phyloP scores from a whole-genome alignment of 2,113 vertebrate species.

The Spizaetus ornatus region DNA sequence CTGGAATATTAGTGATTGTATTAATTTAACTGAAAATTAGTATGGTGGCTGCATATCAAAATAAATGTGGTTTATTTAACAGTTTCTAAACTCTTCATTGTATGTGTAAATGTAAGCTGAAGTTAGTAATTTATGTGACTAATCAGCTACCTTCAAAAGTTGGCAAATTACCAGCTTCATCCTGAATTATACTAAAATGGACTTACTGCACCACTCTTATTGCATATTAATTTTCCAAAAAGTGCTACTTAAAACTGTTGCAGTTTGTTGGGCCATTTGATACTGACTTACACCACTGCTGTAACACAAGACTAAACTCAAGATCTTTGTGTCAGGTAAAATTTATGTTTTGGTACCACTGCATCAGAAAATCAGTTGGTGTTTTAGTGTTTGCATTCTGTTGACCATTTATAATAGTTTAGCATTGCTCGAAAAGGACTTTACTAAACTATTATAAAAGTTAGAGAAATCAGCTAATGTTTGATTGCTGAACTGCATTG shows the following conservation, averaged over 20 bases:
- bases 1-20: not conserved
- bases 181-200: not conserved
- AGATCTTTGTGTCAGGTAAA: not conserved
- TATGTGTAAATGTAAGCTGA: not conserved
- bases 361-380: not conserved
- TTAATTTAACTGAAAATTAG: not conserved
- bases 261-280: not conserved
- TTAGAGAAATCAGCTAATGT: not conserved
- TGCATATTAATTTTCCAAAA: not conserved
- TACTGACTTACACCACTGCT: not conserved
- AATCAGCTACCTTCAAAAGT: not conserved
- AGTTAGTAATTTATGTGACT: not conserved
- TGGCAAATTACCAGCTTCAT: not conserved
- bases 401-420: not conserved
- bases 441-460: not conserved
- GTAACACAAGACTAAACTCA: not conserved
- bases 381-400: not conserved
- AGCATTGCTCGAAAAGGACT: not conserved
- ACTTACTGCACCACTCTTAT: not conserved
- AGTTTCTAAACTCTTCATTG: not conserved
- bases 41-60: not conserved
- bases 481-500: not conserved
- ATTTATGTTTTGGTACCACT: not conserved
- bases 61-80: not conserved
- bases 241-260: not conserved